Evolutionary conservation across 2,797 vertebrate genomes (phyloP), one percentile per base, ranked within the genome.

Genomic region (Hyperoplus immaculatus): DNA sequence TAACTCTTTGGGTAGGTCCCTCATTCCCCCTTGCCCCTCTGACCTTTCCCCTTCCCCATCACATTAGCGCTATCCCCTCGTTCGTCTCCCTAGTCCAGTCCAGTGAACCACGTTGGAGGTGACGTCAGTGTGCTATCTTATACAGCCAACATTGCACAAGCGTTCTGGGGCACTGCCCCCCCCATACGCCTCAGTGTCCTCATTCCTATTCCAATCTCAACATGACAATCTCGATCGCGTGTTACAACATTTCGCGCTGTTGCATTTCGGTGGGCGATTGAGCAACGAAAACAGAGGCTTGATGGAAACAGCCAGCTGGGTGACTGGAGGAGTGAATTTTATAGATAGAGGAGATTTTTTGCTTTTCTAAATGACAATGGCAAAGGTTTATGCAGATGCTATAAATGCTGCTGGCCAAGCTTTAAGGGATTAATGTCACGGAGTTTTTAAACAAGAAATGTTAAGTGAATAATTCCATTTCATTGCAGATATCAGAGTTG

Each of bases 61-160:
- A 6, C 8, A 15, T 5, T 55, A 1, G 0, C 6, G 12, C 74
- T 62, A 45, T 29, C 16, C 42, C 29, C 72, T 51, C 45, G 0
- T 42, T 62, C 54, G 69, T 45, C 66, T 61, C 29, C 15, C 36
- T n/a, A 39, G 29, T 18, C 68, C 15, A 45, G 69, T 41, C 64
- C 67, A 51, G 38, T 55, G 41, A 72, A 74, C 66, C 55, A 46
- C 3, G 0, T 10, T 43, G 16, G 11, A 63, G 51, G 47, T 62
- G 53, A 54, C 41, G 59, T 76, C 47, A 58, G 51, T 38, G 55
- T 18, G 38, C 5, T 36, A 65, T 1, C 38, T 36, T 56, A 36
- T 53, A 53, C 42, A n/a, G 50, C 65, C 75, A 57, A 2, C 41
- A 12, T 84, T 87, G 80, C 80, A 65, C 83, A 86, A 78, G 56